Base-by-base conservation (phyloP, 2,888 invertebrate genomes). In the Hypselothyrea guttata region DNA sequence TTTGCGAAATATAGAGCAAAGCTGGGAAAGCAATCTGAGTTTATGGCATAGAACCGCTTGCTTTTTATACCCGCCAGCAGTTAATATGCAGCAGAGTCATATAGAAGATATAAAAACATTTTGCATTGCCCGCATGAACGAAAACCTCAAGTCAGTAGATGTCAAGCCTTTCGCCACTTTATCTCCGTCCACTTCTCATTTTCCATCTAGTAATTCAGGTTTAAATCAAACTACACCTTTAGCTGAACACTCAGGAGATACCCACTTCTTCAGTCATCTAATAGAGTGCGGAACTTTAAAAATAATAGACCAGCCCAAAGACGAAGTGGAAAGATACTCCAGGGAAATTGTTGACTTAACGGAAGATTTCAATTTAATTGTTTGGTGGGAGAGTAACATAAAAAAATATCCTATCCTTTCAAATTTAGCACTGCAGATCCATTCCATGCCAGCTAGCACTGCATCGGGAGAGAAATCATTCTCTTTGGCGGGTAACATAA, bases 381-480 rank as follows among this genome's bases (percentile, higher is more conserved):
- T 18, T 1, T 46, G 34, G 46, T 46, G 46, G 33, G 7, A 22
- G 18, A 12, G 8, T 8, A 33, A 33, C 22, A 9, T 13, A 3
- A n/a, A 13, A 4, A 12, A 35, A 7, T 37, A 37, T n/a, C 47
- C 47, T 1, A 33, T 11, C 1, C 11, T 4, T 9, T 33, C n/a
- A 9, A 33, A 11, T 1, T 11, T 33, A 33, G 33, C 33, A 33
- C 9, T 3, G n/a, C 33, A 33, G 11, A 11, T 33, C 9, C 33
- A 33, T 33, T 11, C 11, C 11, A 41, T 54, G 4, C 54, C 47
- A 3, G 41, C 46, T n/a, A 54, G 47, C 15, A 54, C 46, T 45
- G 34, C 27, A 34, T 40, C 45, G 9, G 33, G 2, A n/a, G 33
- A 33, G 11, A 1, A 11, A 33, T 33, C 33, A 4, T 33, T 33